Conservation (phyloP, 2,888 invertebrate genomes). For the Antheraea yamamai region DNA sequence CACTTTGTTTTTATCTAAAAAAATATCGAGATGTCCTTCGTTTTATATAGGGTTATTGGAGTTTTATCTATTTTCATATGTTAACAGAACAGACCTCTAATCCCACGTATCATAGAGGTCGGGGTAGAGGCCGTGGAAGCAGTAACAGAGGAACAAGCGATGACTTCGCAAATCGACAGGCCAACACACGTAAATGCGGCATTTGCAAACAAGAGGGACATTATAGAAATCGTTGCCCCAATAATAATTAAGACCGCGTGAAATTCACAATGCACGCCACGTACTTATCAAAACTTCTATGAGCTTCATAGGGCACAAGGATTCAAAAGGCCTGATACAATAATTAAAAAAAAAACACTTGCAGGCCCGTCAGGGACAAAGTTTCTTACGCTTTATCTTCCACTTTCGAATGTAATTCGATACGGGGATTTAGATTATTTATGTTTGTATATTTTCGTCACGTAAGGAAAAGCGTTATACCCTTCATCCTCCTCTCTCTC, state of each 20-base stretch:
- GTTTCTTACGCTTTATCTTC: too few species aligned
- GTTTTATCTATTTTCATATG: neutral
- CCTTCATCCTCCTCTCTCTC: too few species aligned
- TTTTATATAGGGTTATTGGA: too few species aligned
- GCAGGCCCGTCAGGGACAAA: too few species aligned
- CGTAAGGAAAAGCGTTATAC: too few species aligned
- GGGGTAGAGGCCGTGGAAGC: slow-evolving; percentile 39
- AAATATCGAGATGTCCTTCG: too few species aligned
- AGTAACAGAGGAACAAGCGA: slow-evolving; percentile 44
- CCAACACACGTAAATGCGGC: slow-evolving; percentile 84
- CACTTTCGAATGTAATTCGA: too few species aligned
- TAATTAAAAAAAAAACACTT: too few species aligned
- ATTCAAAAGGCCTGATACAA: neutral
- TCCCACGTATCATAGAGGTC: slow-evolving; percentile 33
- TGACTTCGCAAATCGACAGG: neutral
- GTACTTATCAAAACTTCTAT: neutral
- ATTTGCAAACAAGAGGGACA: slow-evolving; percentile 89
- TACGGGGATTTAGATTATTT: too few species aligned
- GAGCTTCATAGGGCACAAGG: neutral
- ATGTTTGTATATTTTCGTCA: too few species aligned
- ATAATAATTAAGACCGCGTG: slow-evolving; percentile 22
- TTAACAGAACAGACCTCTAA: slow-evolving; percentile 31
- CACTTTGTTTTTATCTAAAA: too few species aligned
- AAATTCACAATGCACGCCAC: neutral
- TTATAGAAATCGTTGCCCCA: slow-evolving; percentile 82